Conservation (phyloP, 2,797 vertebrate species). For the Amblyopsis hoosieri region DNA sequence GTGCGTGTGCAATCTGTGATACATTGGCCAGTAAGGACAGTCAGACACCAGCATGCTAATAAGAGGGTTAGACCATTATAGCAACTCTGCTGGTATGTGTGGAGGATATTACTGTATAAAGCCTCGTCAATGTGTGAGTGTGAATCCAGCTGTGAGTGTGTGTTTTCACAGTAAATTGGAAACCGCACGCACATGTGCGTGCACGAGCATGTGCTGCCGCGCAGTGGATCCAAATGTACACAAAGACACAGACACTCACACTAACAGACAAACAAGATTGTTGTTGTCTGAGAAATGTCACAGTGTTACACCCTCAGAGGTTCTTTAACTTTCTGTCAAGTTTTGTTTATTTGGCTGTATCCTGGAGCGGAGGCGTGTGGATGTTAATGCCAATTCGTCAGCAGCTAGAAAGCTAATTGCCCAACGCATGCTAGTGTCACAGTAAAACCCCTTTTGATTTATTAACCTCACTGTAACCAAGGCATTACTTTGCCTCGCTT, state of each 20-base stretch:
- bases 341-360: not conserved
- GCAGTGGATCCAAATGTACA: not conserved
- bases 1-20: conserved; percentile 38
- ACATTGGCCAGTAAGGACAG: conserved; percentile 38
- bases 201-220: not conserved
- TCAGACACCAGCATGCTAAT: conserved; percentile 51
- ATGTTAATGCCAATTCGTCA: not conserved
- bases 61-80: conserved; percentile 56
- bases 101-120: conserved; percentile 20
- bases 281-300: not conserved
- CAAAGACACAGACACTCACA: conserved; percentile 12
- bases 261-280: conserved; percentile 1
- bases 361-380: not conserved
- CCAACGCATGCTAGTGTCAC: not conserved
- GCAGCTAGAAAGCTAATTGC: not conserved
- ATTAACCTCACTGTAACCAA: not conserved
- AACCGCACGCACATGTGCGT: conserved; percentile 44
- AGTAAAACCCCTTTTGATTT: conserved; percentile 4
- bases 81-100: conserved; percentile 46
- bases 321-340: not conserved
- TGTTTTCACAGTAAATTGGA: conserved; percentile 47
- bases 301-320: conserved; percentile 6
- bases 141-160: conserved; percentile 40
- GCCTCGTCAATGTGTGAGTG: conserved; percentile 28
- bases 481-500: too few relatives aligned